A percentile compares a stretch with the other conserved stretches of the same genome.
These are phyloP conservation scores for Pyrrhosoma nymphula DNA, from an alignment of 2,888 invertebrate species.

Conservation along the genomic window DNA sequence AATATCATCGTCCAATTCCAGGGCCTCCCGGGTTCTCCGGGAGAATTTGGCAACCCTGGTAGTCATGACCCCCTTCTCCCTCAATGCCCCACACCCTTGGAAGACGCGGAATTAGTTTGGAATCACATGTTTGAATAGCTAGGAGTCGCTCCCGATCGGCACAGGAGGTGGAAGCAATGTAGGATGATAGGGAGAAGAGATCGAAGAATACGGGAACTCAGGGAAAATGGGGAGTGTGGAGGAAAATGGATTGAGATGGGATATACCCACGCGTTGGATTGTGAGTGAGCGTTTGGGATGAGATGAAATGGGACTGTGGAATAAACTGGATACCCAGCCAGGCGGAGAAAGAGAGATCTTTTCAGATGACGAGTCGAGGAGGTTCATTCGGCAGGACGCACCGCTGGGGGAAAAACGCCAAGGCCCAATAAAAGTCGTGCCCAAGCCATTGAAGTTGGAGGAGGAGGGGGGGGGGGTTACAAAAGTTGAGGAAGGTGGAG, in stretches of 20 bases:
- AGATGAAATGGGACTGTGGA: background rate
- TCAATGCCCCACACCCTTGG: slow-evolving; percentile 10
- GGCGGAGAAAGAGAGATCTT: too few relatives aligned
- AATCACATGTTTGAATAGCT: slow-evolving; percentile 56
- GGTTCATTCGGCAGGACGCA: background rate
- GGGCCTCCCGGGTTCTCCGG: too few relatives aligned
- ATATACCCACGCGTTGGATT: too few relatives aligned
- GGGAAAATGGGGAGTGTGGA: too few relatives aligned
- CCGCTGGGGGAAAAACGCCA: background rate
- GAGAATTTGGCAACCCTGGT: too few relatives aligned
- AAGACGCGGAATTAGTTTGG: slow-evolving; percentile 55
- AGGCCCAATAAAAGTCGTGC: background rate
- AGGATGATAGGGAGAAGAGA: too few relatives aligned
- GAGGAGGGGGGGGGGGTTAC: background rate
- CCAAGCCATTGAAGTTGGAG: background rate
- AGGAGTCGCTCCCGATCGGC: background rate
- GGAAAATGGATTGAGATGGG: too few relatives aligned
- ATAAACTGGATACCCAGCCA: background rate
- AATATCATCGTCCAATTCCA: too few relatives aligned
- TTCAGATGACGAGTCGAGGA: background rate
- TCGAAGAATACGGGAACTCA: too few relatives aligned
- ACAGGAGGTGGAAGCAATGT: background rate
- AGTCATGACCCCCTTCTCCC: slow-evolving; percentile 25
- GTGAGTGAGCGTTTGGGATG: background rate
- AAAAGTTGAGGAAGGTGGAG: background rate